Conservation (phyloP, 2,113 vertebrate genomes). For the Protobothrops flavoviridis region DNA sequence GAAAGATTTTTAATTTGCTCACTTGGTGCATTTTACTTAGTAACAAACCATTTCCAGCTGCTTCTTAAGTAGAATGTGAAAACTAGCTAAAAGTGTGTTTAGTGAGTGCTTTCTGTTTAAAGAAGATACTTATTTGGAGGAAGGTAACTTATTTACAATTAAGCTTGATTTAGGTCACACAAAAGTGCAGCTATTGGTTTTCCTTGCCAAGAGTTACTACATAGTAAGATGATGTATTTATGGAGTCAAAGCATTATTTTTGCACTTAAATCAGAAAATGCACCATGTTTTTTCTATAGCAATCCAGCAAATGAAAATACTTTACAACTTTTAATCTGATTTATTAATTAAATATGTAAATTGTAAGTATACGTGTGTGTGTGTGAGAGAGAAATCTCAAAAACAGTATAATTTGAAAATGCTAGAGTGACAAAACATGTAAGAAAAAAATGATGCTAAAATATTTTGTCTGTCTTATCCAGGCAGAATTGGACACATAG, state of each 20-base stretch:
- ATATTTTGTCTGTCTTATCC: not conserved
- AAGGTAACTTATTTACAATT: not conserved
- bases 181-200: not conserved
- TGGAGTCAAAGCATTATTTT: not conserved
- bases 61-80: accelerated
- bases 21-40: not conserved
- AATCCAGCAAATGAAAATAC: not conserved
- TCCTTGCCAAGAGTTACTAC: not conserved
- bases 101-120: not conserved
- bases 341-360: not conserved
- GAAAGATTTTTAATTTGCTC: not conserved
- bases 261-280: not conserved
- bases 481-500: not conserved
- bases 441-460: not conserved
- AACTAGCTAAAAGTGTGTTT: not conserved
- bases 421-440: not conserved
- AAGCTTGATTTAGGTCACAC: not conserved
- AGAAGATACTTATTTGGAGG: not conserved
- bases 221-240: not conserved
- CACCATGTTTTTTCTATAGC: not conserved
- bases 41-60: not conserved
- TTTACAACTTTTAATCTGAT: not conserved
- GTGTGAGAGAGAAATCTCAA: not conserved
- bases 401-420: not conserved
- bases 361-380: not conserved